Evolutionary conservation across 2,888 invertebrate genomes (phyloP), one percentile per base, ranked within the genome.

Genomic region (Himalopsyche kuldschensis): DNA sequence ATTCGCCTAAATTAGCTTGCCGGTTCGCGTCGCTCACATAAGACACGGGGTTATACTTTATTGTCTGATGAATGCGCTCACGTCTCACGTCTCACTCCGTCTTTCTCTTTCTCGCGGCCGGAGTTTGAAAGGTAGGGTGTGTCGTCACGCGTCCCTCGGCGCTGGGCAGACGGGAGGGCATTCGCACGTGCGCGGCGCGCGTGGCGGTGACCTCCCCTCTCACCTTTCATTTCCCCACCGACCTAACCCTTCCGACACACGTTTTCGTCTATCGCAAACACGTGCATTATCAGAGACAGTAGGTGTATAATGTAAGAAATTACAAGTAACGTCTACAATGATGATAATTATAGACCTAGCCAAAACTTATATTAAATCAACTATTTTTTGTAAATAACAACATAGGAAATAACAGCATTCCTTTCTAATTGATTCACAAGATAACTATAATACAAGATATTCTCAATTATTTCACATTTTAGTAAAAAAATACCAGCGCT

Each of bases 181-280:
- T 32, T 55, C 79, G 79, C 48, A 55, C 79, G 79, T 55, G 55
- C 82, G 82, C 78, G 82, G 78, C 82, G 78, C 78, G 82, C 77
- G 78, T 63, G 82, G 82, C 41, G 41, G 35, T 47, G 46, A n/a
- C n/a, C 46, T 35, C 32, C 81, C 31, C 47, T 47, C 76, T 30
- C 30, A 6, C 75, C 81, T 15, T 24, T 30, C 47, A 27, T n/a
- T 46, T 20, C 75, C 81, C 31, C 48, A 5, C 48, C 75, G 8
- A 32, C 81, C 75, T 6, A 6, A 35, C 46, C 46, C 47, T 41
- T 35, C 69, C 80, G 48, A 41, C 76, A 76, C 27, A 31, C 75
- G 75, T 35, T 32, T 76, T 41, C 32, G 31, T 76, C 76, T 32
- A 35, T 17, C 35, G 69, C 30, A 41, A 17, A 75, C 63, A 79